Conservation (phyloP, 2,797 vertebrate species). For the Leuciscus waleckii region DNA sequence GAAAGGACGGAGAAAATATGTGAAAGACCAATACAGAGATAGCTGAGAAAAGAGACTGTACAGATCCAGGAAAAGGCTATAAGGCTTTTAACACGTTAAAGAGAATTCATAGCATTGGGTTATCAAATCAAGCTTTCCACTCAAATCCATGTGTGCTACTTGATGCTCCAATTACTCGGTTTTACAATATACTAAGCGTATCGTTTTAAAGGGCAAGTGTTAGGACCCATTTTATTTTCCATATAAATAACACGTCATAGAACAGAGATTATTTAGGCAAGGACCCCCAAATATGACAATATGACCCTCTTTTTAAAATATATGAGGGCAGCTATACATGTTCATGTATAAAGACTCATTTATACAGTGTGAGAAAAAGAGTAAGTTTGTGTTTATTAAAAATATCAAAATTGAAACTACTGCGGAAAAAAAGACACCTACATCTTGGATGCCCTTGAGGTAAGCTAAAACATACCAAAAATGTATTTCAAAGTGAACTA, state of each 20-base stretch:
- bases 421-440: too few relatives aligned
- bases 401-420: too few relatives aligned
- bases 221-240: neutral
- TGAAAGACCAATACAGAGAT: slow-evolving; percentile 12
- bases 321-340: neutral
- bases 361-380: neutral
- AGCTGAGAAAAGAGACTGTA: slow-evolving; percentile 18
- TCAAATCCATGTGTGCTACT: neutral
- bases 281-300: neutral
- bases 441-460: too few relatives aligned
- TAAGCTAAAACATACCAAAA: too few relatives aligned
- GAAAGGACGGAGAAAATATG: slow-evolving; percentile 12
- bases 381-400: too few relatives aligned
- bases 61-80: neutral
- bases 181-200: neutral
- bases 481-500: too few relatives aligned
- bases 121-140: slow-evolving; percentile 9
- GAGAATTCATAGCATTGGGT: neutral
- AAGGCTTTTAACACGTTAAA: slow-evolving; percentile 10
- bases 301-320: neutral
- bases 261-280: neutral
- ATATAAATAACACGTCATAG: neutral
- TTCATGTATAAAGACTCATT: neutral
- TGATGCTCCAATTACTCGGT: neutral
- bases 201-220: neutral